phyloP scores from a whole-genome alignment of 2,797 vertebrate species.

The Chiropotes sagulatus region DNA sequence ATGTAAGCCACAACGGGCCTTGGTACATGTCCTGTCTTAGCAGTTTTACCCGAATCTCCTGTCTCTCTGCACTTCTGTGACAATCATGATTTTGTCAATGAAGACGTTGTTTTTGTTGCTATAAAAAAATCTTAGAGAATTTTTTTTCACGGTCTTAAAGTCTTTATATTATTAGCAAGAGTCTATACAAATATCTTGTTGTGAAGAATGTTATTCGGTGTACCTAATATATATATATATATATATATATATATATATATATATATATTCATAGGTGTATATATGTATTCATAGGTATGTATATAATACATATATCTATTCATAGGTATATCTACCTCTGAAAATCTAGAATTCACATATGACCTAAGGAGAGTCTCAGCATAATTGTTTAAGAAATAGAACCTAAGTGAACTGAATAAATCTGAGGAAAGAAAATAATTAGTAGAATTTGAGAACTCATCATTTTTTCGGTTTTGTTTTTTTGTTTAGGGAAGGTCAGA shows the following conservation, averaged over 20 bases:
- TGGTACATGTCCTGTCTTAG: neutral
- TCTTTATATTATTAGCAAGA: neutral
- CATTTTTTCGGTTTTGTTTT: neutral
- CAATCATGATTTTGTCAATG: neutral
- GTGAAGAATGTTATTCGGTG: neutral
- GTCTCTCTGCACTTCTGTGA: neutral
- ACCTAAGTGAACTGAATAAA: neutral
- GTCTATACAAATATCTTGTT: neutral
- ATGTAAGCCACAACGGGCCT: accelerated
- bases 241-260: too few relatives aligned
- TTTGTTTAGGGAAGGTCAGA: neutral
- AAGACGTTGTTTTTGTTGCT: neutral
- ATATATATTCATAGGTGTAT: neutral
- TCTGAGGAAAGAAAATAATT: neutral
- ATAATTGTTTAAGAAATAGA: neutral
- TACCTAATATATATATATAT: too few relatives aligned
- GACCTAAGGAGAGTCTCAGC: neutral
- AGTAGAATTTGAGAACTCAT: neutral
- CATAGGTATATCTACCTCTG: neutral
- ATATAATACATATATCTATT: neutral
- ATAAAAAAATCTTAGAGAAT: neutral
- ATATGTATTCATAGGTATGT: neutral
- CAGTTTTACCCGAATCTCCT: neutral
- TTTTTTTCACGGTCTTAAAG: neutral
- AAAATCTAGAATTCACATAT: neutral